phyloP scores from a whole-genome alignment of 2,888 invertebrate species.

The Drosophila limbata region DNA sequence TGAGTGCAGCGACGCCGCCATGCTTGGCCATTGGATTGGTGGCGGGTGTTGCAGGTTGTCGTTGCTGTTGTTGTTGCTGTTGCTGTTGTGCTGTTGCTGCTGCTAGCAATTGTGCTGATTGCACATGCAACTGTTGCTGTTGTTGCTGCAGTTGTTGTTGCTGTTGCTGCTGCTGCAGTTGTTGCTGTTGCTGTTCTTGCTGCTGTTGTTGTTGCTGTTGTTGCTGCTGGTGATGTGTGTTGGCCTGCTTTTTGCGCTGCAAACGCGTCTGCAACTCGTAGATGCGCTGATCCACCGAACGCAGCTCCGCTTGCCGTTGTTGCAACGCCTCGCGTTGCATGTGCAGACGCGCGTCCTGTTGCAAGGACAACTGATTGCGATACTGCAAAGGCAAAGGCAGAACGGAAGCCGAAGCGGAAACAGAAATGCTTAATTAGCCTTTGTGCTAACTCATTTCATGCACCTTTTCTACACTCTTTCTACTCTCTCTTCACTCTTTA shows the following conservation, averaged over 20 bases:
- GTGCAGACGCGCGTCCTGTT: slow-evolving; percentile 95
- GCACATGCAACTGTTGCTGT: slow-evolving; percentile 61
- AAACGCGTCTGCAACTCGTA: slow-evolving; percentile 96
- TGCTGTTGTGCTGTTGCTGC: slow-evolving; percentile 44
- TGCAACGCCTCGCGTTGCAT: slow-evolving; percentile 95
- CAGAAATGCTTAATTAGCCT: slow-evolving; percentile 20
- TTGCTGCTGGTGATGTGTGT: slow-evolving; percentile 76
- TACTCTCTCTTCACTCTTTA: not conserved
- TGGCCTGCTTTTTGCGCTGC: slow-evolving; percentile 93
- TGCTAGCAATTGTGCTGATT: slow-evolving; percentile 56
- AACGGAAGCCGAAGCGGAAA: not conserved
- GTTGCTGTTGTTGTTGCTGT: slow-evolving; percentile 50
- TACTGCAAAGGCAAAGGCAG: slow-evolving; percentile 88
- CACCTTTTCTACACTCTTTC: not conserved
- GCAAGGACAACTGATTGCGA: slow-evolving; percentile 97
- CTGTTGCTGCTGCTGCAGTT: slow-evolving; percentile 44
- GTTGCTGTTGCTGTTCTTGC: slow-evolving; percentile 51
- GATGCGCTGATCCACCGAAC: slow-evolving; percentile 96
- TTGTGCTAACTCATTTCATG: slow-evolving; percentile 8
- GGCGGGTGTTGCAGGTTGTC: slow-evolving; percentile 46
- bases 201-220: slow-evolving; percentile 71
- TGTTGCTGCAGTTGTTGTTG: slow-evolving; percentile 47
- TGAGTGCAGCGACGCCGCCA: slow-evolving; percentile 80
- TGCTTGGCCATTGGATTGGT: slow-evolving; percentile 60
- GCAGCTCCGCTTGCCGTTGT: slow-evolving; percentile 95